Evolutionary conservation across 2,113 vertebrate genomes (phyloP).

Genomic region (Ursus arctos): DNA sequence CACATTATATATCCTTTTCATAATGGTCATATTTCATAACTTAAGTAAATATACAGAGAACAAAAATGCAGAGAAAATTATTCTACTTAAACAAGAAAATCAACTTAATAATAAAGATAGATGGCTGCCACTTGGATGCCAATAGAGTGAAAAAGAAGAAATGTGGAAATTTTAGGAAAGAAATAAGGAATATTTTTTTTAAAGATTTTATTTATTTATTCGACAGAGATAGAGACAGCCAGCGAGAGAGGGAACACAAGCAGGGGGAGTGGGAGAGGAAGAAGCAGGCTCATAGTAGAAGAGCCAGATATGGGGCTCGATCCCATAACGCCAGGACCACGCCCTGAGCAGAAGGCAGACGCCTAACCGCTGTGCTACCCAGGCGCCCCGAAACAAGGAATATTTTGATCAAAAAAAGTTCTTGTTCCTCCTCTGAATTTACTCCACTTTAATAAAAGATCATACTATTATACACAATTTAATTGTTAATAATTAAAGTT

Average conservation of each 20-base stretch:
- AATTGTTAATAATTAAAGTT: constrained; percentile 16
- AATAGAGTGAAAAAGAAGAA: neutral
- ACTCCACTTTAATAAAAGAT: neutral
- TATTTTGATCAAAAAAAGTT: neutral
- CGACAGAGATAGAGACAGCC: too few species aligned
- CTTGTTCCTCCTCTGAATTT: neutral
- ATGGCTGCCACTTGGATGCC: neutral
- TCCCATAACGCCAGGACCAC: too few species aligned
- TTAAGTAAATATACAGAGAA: neutral
- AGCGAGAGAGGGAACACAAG: too few species aligned
- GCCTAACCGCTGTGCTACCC: too few species aligned
- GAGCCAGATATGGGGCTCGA: too few species aligned
- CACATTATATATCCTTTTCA: neutral
- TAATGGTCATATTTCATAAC: neutral
- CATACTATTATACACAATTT: neutral
- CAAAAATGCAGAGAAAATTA: neutral
- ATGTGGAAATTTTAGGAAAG: neutral
- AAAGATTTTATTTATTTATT: too few species aligned
- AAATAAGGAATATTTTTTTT: neutral
- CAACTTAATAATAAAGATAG: neutral
- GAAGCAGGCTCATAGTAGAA: too few species aligned
- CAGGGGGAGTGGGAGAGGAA: too few species aligned
- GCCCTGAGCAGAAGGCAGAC: too few species aligned
- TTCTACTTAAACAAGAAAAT: neutral
- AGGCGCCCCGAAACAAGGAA: neutral